Conservation (phyloP, 1,140 invertebrate genomes). For the Zaprionus vittiger region DNA sequence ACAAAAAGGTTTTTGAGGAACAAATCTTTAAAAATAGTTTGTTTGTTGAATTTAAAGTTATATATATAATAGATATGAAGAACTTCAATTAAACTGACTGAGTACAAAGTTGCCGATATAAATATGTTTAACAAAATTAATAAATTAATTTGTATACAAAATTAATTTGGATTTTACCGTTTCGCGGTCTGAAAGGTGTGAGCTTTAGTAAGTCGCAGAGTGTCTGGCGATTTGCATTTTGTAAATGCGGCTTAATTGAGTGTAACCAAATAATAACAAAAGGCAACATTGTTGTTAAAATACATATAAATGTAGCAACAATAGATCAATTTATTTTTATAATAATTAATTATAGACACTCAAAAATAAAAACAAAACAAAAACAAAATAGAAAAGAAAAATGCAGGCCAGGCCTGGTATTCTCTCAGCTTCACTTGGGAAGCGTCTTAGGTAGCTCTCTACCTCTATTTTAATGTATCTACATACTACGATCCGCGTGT, state of each 20-base stretch:
- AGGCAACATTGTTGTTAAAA: slow-evolving; percentile 71
- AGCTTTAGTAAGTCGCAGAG: slow-evolving; percentile 44
- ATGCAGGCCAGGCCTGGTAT: slow-evolving; percentile 37
- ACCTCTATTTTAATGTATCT: neutral
- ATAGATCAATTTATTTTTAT: slow-evolving; percentile 83
- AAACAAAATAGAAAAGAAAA: slow-evolving; percentile 28
- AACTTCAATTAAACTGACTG: no score
- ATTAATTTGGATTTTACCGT: slow-evolving; percentile 27
- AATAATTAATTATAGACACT: slow-evolving; percentile 73
- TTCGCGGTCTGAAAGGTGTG: slow-evolving; percentile 54
- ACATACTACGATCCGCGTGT: neutral
- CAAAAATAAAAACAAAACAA: slow-evolving; percentile 28
- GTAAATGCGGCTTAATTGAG: slow-evolving; percentile 79
- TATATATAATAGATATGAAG: neutral
- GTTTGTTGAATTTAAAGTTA: neutral
- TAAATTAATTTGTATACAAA: slow-evolving; percentile 52
- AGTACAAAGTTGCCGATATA: neutral
- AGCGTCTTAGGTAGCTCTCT: slow-evolving; percentile 5
- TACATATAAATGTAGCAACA: slow-evolving; percentile 74
- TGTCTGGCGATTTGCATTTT: slow-evolving; percentile 73
- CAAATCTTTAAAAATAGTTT: neutral
- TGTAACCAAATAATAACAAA: slow-evolving; percentile 68
- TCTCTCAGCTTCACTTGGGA: slow-evolving; percentile 61
- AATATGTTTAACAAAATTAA: slow-evolving; percentile 17
- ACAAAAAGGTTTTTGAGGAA: no score